Percentiles rank a stretch among this genome's conserved stretches.
These are phyloP conservation scores for Luscinia megarhynchos DNA, from an alignment of 2,797 vertebrate genomes.

Conservation along the genomic window DNA sequence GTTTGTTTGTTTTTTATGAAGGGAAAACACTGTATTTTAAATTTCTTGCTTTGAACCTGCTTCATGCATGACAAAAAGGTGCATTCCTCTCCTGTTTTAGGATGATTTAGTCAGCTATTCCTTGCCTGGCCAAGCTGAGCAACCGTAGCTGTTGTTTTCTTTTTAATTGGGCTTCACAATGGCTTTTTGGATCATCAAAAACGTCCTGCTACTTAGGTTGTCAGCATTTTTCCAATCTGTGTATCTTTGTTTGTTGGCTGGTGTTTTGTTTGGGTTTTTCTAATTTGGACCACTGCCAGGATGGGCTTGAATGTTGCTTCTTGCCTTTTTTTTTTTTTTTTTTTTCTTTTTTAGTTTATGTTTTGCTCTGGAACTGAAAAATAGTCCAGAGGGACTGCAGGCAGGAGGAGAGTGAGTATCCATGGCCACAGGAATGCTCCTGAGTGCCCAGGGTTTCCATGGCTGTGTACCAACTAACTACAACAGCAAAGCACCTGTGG, in stretches of 20 bases:
- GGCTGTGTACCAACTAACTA: not conserved
- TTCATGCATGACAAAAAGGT: not conserved
- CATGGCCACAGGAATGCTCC: not conserved
- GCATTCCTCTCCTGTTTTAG: not conserved
- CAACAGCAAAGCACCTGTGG: not conserved
- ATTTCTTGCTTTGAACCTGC: not conserved
- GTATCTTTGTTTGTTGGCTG: conserved; percentile 3
- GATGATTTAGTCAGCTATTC: conserved; percentile 16
- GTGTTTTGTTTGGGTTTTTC: conserved; percentile 11
- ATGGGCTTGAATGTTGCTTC: not conserved
- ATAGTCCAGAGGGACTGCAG: not conserved
- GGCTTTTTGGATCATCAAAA: conserved; percentile 35
- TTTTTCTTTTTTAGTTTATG: not conserved
- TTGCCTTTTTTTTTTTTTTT: not conserved
- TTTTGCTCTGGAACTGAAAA: not conserved
- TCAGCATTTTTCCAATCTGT: conserved; percentile 44
- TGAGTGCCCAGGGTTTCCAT: not conserved
- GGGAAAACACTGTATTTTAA: not conserved
- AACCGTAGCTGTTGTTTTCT: conserved; percentile 19
- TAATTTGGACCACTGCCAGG: not conserved
- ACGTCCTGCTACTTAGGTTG: conserved; percentile 24
- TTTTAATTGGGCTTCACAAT: conserved; percentile 31
- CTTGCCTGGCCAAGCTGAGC: conserved; percentile 29
- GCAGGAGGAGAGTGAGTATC: not conserved
- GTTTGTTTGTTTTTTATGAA: not conserved